Base-by-base conservation (phyloP, 2,888 invertebrate species). In the Tinea trinotella region DNA sequence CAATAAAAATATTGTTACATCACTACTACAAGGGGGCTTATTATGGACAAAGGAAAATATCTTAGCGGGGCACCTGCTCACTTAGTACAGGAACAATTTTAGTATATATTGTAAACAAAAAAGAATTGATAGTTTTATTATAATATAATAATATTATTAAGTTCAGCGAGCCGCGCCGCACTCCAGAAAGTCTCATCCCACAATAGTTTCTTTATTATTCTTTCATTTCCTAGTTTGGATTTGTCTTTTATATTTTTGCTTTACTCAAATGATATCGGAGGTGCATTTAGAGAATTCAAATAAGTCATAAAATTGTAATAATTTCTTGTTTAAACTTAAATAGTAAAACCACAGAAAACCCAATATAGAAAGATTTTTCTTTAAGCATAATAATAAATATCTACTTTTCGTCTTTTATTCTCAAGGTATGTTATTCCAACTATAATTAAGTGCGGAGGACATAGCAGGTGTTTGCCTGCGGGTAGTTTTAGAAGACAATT, bases 31-130 rank as follows among this genome's bases (percentile, higher is more conserved):
- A 9, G 64, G n/a, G 63, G 62, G 65, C 62, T 60, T 68, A n/a
- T n/a, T n/a, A 50, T 50, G 64, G 68, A 72, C 72, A 75, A 59
- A 80, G 82, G 81, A 82, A 82, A 81, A 81, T 74, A 76, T 79
- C 79, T 77, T 74, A 68, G 71, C 69, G 71, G 71, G 71, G 66
- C 82, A 83, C 82, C 82, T 83, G 82, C 68, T 69, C 57, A 63
- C 59, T 56, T 58, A 58, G 48, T 65, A 66, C 62, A 6, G 12
- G 40, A 30, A 30, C n/a, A n/a, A n/a, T 24, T 24, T 5, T 13
- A 40, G 10, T 40, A n/a, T 40, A n/a, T 7, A n/a, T 7, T 18
- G 52, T 63, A 62, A 61, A 60, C 46, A 2, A 57, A 55, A 20
- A n/a, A 12, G 56, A 64, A 63, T 76, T 74, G 78, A 70, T 75